Evolutionary conservation across 2,113 vertebrate genomes (phyloP).

Genomic region (Peromyscus leucopus): DNA sequence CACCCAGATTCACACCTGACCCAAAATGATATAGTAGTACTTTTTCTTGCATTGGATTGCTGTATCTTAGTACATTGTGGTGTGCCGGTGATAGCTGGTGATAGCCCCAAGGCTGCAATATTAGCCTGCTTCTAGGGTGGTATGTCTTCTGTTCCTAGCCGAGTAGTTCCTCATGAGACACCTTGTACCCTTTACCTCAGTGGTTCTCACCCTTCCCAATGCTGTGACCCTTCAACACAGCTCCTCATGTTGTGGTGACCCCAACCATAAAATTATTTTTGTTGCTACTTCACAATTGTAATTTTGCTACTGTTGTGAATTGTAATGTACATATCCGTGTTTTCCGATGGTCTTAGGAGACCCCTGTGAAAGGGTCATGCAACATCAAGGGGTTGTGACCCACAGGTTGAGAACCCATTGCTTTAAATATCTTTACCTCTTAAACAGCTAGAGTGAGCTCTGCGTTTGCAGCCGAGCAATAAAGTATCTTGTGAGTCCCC

Average conservation of each 20-base stretch:
- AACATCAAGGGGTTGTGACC: no score
- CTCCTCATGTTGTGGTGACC: no score
- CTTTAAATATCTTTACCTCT: not conserved
- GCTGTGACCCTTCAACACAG: no score
- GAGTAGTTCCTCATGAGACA: not conserved
- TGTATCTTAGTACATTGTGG: not conserved
- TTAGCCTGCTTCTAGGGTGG: not conserved
- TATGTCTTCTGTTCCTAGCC: not conserved
- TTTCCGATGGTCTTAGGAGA: no score
- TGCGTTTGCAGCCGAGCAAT: not conserved
- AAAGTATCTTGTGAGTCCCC: not conserved
- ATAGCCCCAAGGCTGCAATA: not conserved
- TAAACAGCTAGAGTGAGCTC: not conserved
- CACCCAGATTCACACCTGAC: not conserved
- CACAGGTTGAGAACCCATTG: not conserved
- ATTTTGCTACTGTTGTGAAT: no score
- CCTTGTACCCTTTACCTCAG: not conserved
- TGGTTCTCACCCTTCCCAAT: no score
- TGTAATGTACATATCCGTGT: no score
- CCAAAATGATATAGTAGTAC: not conserved
- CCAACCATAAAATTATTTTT: no score
- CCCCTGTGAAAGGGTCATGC: no score
- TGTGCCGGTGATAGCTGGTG: not conserved
- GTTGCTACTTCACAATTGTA: no score
- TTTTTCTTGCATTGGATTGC: not conserved